These are phyloP conservation scores for Ictalurus furcatus DNA, from an alignment of 2,113 vertebrate species.

Conservation along the genomic window DNA sequence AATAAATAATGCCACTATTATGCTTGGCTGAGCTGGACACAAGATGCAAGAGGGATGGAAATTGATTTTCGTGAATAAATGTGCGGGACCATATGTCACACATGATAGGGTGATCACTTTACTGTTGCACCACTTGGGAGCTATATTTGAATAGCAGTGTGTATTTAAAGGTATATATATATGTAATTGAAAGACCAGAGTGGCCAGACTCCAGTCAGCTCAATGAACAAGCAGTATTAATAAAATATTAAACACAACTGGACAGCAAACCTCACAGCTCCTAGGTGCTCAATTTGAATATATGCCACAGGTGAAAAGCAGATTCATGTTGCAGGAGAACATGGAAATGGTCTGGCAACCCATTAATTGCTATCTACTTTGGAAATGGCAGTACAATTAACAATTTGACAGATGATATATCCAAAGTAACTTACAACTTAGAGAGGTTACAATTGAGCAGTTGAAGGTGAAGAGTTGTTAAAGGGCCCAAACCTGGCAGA, in stretches of 20 bases:
- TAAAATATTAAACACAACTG: background rate
- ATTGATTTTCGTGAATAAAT: background rate
- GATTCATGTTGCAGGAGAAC: background rate
- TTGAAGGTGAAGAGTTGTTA: background rate
- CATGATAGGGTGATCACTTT: background rate
- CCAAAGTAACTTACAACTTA: background rate
- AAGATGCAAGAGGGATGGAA: background rate
- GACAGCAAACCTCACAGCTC: background rate
- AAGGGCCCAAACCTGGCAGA: background rate
- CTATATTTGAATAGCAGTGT: background rate
- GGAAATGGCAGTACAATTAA: background rate
- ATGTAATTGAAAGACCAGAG: background rate
- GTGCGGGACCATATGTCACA: background rate
- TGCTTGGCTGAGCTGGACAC: background rate
- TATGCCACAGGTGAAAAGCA: background rate
- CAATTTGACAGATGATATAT: background rate
- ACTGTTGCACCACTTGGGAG: background rate
- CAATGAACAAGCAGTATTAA: background rate
- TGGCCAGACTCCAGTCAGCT: background rate
- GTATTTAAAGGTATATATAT: background rate
- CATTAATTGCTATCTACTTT: background rate
- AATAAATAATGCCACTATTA: background rate
- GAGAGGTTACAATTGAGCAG: background rate
- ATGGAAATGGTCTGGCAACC: background rate
- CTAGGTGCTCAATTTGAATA: background rate